Percentiles rank a stretch among this genome's conserved stretches.
Evolutionary conservation across 1,140 invertebrate genomes (phyloP).

Genomic region (Diachasma alloeum): DNA sequence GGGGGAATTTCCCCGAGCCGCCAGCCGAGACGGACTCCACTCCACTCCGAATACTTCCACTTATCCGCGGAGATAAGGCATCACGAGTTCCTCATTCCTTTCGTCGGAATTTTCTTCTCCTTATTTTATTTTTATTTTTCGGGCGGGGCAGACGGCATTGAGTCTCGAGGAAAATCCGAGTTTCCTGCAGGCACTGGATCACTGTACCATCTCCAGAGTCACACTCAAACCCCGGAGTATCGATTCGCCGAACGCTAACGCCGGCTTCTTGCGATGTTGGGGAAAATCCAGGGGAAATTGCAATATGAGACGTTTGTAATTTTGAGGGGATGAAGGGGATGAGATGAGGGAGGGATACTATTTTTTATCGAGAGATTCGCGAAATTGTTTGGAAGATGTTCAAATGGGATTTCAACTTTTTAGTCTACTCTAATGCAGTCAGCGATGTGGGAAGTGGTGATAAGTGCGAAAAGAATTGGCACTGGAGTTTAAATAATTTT

Average conservation of each 20-base stretch:
- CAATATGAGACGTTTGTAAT: too few species aligned
- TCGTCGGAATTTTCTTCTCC: conserved; percentile 7
- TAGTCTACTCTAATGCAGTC: too few species aligned
- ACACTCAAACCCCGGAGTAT: not conserved
- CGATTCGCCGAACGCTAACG: not conserved
- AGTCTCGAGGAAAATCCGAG: not conserved
- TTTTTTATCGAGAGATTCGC: too few species aligned
- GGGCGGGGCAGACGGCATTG: not conserved
- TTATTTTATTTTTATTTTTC: not conserved
- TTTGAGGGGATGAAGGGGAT: too few species aligned
- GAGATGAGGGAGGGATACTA: too few species aligned
- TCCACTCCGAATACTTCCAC: conserved; percentile 44
- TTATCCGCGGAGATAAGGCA: conserved; percentile 53
- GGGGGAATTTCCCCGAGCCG: conserved; percentile 45
- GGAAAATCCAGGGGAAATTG: not conserved
- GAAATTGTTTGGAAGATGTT: too few species aligned
- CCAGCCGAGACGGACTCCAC: conserved; percentile 37
- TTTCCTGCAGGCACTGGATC: not conserved
- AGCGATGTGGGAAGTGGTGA: too few species aligned
- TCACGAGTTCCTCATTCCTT: conserved; percentile 43
- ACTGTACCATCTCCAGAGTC: conserved; percentile 2
- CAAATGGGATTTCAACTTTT: too few species aligned
- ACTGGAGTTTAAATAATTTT: too few species aligned
- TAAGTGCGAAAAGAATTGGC: too few species aligned
- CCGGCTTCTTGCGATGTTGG: not conserved